phyloP scores from a whole-genome alignment of 2,797 vertebrate genomes.

The Melanotaenia pygmaea region DNA sequence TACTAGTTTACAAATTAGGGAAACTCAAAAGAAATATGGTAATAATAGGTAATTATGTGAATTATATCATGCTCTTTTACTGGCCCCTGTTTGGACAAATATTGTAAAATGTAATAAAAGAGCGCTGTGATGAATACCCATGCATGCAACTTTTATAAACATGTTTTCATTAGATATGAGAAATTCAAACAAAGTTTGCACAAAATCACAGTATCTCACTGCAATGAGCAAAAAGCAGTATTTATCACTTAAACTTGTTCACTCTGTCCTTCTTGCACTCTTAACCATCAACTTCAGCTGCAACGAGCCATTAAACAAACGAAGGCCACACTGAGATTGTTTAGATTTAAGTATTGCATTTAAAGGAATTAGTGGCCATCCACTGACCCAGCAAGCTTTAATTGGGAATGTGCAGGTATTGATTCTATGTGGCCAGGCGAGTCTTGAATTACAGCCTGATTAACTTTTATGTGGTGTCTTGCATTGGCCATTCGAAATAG shows the following conservation, averaged over 20 bases:
- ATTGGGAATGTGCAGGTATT: conserved; percentile 86
- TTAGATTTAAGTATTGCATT: conserved; percentile 85
- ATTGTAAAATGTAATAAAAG: not conserved
- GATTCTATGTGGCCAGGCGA: conserved; percentile 80
- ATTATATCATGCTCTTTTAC: not conserved
- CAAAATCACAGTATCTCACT: conserved; percentile 19
- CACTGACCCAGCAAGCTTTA: conserved; percentile 83
- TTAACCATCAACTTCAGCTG: conserved; percentile 75
- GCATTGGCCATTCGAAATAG: conserved; percentile 65
- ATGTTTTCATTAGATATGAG: not conserved
- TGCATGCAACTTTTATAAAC: not conserved
- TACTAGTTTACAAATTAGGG: no score
- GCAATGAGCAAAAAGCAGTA: conserved; percentile 19
- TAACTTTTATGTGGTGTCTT: conserved; percentile 78
- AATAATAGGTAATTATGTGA: no score
- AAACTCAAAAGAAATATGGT: no score
- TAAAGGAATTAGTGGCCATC: conserved; percentile 84
- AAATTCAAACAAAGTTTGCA: conserved; percentile 20
- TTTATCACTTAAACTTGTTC: conserved; percentile 48
- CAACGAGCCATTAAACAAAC: conserved; percentile 79
- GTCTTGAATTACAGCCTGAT: conserved; percentile 84
- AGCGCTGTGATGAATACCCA: not conserved
- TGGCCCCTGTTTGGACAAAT: not conserved
- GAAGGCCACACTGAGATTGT: conserved; percentile 82
- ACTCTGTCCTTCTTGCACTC: conserved; percentile 64